Evolutionary conservation across 2,797 vertebrate species (phyloP).

Genomic region (Eurystomus glaucurus): DNA sequence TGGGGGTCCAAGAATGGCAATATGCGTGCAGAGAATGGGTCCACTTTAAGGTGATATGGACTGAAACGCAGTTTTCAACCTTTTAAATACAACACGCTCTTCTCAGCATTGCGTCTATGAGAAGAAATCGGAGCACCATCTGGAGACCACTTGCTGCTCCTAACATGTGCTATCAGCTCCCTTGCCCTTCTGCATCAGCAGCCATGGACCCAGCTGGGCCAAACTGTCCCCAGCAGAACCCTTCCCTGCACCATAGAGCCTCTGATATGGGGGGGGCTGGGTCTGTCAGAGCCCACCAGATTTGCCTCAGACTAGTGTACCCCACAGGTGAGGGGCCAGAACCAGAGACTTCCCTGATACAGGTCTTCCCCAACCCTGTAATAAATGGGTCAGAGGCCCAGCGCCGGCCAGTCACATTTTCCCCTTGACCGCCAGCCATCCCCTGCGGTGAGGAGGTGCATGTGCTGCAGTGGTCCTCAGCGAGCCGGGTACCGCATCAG

Average conservation of each 20-base stretch:
- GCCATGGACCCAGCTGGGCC: rapidly evolving
- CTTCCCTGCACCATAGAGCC: neutral
- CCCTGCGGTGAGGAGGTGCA: rapidly evolving
- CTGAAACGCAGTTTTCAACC: neutral
- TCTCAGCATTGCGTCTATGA: neutral
- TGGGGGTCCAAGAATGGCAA: rapidly evolving
- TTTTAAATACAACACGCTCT: neutral
- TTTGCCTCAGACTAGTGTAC: neutral
- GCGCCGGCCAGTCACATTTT: rapidly evolving
- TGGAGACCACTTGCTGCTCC: neutral
- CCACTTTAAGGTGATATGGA: rapidly evolving
- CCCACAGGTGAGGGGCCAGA: neutral
- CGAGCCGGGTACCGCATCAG: rapidly evolving
- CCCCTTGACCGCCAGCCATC: neutral
- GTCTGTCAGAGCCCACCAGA: neutral
- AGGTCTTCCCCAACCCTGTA: neutral
- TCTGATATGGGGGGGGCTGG: rapidly evolving
- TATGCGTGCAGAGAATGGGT: neutral
- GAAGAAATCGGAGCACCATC: neutral
- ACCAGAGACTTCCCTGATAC: neutral
- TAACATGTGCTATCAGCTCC: rapidly evolving
- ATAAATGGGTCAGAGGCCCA: too few relatives aligned
- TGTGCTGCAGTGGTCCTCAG: neutral
- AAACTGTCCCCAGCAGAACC: neutral
- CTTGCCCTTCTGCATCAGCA: neutral